Base-by-base conservation (phyloP, 1,140 invertebrate genomes). In the Drosophila pruinosa region DNA sequence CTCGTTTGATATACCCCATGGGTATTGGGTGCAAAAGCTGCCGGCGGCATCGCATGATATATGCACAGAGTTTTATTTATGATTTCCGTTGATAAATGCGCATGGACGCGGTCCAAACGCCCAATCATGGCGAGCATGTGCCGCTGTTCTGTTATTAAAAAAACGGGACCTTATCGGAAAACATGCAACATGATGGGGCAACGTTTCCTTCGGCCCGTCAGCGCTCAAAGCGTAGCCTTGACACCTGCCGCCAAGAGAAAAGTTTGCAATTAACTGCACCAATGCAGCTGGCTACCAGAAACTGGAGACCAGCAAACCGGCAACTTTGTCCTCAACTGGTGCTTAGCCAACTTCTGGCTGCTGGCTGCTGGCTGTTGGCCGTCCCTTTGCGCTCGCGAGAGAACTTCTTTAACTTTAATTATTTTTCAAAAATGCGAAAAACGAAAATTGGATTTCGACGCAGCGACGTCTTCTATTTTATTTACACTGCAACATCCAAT, bases 61-160 rank as follows among this genome's bases (percentile, higher is more conserved):
- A 88, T 85, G 82, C 54, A 68, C 69, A 24, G 58, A 41, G 53
- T 81, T 77, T 85, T 81, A 85, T 85, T 85, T 85, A 85, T 85
- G 81, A 86, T 85, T 85, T 85, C 81, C 81, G 81, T 81, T 85
- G 81, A 85, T 85, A 85, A 85, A 85, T 81, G 75, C 65, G 21
- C 52, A 39, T 39, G 38, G 31, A 10, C 38, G 15, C 38, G 17
- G 22, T 50, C 24, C 45, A 43, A 48, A 26, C 7, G 36, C 28
- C 22, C 43, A 53, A 54, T 22, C 26, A 34, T 22, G 58, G n/a
- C 28, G 52, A 41, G 43, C 57, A 48, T 48, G 57, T 38, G 43
- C 43, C 10, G 14, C n/a, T 31, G 43, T 15, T 17, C 17, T 76
- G 78, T 62, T 62, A 68, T 68, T 53, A 57, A 65, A 73, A n/a